Base-by-base conservation (phyloP, 2,797 vertebrate species). In the Rhinogobio ventralis region DNA sequence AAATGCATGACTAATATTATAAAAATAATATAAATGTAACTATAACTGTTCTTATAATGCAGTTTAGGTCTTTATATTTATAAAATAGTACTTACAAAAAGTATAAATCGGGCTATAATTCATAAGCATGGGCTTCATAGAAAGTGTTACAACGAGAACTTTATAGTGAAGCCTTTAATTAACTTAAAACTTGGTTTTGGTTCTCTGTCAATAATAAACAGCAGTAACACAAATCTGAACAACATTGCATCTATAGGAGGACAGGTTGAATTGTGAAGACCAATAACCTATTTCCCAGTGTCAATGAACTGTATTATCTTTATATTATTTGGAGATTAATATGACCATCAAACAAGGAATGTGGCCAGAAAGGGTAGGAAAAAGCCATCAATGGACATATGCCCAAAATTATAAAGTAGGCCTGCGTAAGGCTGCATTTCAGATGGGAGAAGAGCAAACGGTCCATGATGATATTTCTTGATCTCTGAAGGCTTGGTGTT, bases 251-350 rank as follows among this genome's bases (percentile, higher is more conserved):
- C 92, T 93, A 95, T 95, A 92, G 90, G 90, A 90, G 93, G 95
- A 91, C 92, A 94, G 91, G 91, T 93, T 91, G 88, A 89, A 79
- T 90, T 92, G 91, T 94, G 91, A 62, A 28, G n/a, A 90, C 92
- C 93, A 91, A 93, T 93, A 93, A 89, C 90, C 78, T 91, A 92
- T 93, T 93, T 92, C 93, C 88, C 93, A 90, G 93, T 95, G 87
- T 91, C 90, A 90, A 89, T 95, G 94, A 94, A 93, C 94, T 96
- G 95, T 94, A 96, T 95, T 94, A 95, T 95, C 96, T 95, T 95
- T 94, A 93, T 94, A 93, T 96, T 97, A 97, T 97, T 97, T 98
- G 95, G 94, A 94, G 96, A 94, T 93, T 93, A 95, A 95, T 95
- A 91, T 97, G 96, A 97, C 96, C 97, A 95, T 93, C 95, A 89